These are phyloP conservation scores for Taeniopygia guttata DNA, from an alignment of 2,797 vertebrate species.

Conservation along the genomic window DNA sequence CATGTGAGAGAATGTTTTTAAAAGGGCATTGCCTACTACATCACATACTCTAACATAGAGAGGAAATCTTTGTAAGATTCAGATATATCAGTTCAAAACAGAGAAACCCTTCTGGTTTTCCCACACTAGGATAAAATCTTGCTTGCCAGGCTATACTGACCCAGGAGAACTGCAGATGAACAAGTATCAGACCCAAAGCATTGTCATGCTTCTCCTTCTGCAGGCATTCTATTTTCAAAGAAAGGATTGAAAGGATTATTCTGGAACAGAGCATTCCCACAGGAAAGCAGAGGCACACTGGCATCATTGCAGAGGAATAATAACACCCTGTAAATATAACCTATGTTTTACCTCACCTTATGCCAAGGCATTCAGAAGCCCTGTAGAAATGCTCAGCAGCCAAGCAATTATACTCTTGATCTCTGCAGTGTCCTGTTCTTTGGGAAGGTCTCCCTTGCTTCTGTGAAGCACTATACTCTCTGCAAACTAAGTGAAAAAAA, in stretches of 20 bases:
- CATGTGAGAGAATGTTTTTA: background rate
- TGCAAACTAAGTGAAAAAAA: background rate
- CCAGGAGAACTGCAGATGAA: background rate
- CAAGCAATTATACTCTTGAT: slow-evolving; percentile 20
- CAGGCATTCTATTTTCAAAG: background rate
- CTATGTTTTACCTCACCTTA: slow-evolving; percentile 27
- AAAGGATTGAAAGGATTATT: slow-evolving; percentile 35
- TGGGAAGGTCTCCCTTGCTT: slow-evolving; percentile 20
- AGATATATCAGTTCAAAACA: background rate
- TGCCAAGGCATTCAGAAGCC: slow-evolving; percentile 9
- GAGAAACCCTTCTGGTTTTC: background rate
- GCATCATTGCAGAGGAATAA: slow-evolving; percentile 22
- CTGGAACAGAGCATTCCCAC: slow-evolving; percentile 24
- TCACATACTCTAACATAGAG: background rate
- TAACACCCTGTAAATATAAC: slow-evolving; percentile 22
- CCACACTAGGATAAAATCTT: background rate
- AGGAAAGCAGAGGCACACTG: slow-evolving; percentile 16
- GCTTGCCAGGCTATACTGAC: background rate
- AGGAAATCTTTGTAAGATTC: background rate
- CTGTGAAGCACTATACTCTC: background rate
- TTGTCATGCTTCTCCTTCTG: background rate
- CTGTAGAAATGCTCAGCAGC: slow-evolving; percentile 24
- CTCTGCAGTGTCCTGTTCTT: slow-evolving; percentile 7
- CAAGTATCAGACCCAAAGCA: background rate
- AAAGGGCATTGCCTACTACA: background rate